These are phyloP conservation scores for Cephus spinipes DNA, from an alignment of 2,888 invertebrate species.

Conservation along the genomic window DNA sequence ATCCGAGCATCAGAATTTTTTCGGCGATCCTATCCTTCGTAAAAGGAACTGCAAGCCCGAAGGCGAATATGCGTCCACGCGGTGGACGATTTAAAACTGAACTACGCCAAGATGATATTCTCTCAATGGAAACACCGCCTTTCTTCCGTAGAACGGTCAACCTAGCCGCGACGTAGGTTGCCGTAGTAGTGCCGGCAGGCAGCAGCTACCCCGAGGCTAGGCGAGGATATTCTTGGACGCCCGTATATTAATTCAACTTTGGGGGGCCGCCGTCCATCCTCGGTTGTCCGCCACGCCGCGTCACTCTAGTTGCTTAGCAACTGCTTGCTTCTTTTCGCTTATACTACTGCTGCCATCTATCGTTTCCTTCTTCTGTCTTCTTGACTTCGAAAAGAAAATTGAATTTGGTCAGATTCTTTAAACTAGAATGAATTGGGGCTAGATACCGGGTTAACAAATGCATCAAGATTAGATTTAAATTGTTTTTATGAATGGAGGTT, in stretches of 20 bases:
- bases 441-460: not conserved
- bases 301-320: constrained; percentile 59
- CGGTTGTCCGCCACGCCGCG: constrained; percentile 34
- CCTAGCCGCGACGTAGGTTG: constrained; percentile 43
- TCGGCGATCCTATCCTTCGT: constrained; percentile 11
- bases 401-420: not conserved
- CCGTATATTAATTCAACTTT: constrained; percentile 57
- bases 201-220: constrained; percentile 40
- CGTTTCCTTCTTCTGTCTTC: not conserved
- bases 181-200: constrained; percentile 42
- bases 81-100: constrained; percentile 8
- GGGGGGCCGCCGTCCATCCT: constrained; percentile 41
- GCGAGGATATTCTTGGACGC: constrained; percentile 57
- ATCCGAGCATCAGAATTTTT: constrained; percentile 23
- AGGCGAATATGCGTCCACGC: not conserved
- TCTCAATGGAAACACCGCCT: constrained; percentile 16
- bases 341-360: not conserved
- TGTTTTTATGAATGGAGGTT: not conserved
- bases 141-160: constrained; percentile 24
- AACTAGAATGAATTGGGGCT: not conserved
- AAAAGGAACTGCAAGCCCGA: not conserved
- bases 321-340: constrained; percentile 26
- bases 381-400: not conserved
- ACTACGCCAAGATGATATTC: not conserved
- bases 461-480: not conserved